Evolutionary conservation across 1,140 invertebrate species (phyloP).

Genomic region (Listronotus oregonensis): DNA sequence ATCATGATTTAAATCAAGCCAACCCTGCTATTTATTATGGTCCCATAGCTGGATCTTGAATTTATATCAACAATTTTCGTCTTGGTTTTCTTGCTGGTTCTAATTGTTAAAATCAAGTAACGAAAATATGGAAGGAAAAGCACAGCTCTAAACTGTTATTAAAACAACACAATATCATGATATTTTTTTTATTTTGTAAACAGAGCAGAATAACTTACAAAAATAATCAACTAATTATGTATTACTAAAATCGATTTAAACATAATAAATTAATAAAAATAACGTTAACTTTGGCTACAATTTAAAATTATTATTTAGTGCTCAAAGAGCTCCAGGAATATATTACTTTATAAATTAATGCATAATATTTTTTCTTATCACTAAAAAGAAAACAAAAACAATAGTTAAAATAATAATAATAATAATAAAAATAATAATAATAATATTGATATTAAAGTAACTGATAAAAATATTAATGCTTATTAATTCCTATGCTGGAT

Average conservation of each 20-base stretch:
- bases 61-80: too few relatives aligned
- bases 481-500: too few relatives aligned
- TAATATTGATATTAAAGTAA: constrained; percentile 13
- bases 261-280: constrained; percentile 37
- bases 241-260: constrained; percentile 24
- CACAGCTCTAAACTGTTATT: too few relatives aligned
- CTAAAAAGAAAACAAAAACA: constrained; percentile 10
- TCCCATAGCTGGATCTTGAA: too few relatives aligned
- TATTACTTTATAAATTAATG: constrained; percentile 24
- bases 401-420: constrained; percentile 17
- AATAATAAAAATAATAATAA: constrained; percentile 8
- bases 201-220: constrained; percentile 30
- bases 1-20: too few relatives aligned
- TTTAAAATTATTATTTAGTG: constrained; percentile 25
- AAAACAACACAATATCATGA: not conserved
- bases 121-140: too few relatives aligned
- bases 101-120: too few relatives aligned
- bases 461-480: constrained; percentile 1
- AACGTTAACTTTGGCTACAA: constrained; percentile 37
- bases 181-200: constrained; percentile 31
- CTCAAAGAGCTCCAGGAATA: constrained; percentile 19
- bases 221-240: constrained; percentile 30
- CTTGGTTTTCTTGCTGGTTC: too few relatives aligned
- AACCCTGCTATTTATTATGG: too few relatives aligned
- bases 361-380: constrained; percentile 18